Evolutionary conservation across 2,113 vertebrate genomes (phyloP).

Genomic region (Centropristis striata): DNA sequence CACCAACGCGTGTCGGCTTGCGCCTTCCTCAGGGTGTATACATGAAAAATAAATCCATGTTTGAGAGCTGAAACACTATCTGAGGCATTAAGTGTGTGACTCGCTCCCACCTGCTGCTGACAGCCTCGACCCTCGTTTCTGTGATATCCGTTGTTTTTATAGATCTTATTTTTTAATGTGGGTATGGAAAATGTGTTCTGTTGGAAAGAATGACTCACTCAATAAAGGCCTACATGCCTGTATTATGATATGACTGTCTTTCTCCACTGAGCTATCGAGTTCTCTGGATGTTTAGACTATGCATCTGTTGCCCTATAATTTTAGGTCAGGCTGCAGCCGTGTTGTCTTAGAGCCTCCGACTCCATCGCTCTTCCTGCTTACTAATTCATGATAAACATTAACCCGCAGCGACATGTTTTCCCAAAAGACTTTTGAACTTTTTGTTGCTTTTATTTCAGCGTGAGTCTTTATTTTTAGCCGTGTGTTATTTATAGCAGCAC

Average conservation of each 20-base stretch:
- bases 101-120: slow-evolving; percentile 56
- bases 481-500: slow-evolving; percentile 81
- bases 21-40: too few relatives aligned
- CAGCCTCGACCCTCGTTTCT: background rate
- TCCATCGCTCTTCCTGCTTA: slow-evolving; percentile 58
- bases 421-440: slow-evolving; percentile 42
- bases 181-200: slow-evolving; percentile 73
- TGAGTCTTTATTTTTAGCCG: slow-evolving; percentile 66
- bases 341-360: slow-evolving; percentile 42
- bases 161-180: slow-evolving; percentile 61
- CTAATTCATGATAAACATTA: slow-evolving; percentile 64
- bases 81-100: background rate
- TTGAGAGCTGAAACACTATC: too few relatives aligned
- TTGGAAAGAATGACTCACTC: slow-evolving; percentile 77
- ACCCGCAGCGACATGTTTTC: slow-evolving; percentile 45
- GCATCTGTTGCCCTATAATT: slow-evolving; percentile 77
- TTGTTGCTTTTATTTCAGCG: background rate
- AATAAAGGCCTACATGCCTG: slow-evolving; percentile 69
- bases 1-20: too few relatives aligned
- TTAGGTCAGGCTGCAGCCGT: slow-evolving; percentile 55
- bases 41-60: too few relatives aligned
- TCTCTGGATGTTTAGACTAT: slow-evolving; percentile 73
- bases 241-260: slow-evolving; percentile 76
- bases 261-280: slow-evolving; percentile 75
- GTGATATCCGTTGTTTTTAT: slow-evolving; percentile 55